Evolutionary conservation across 2,113 vertebrate species (phyloP).

Genomic region (Phocoena phocoena): DNA sequence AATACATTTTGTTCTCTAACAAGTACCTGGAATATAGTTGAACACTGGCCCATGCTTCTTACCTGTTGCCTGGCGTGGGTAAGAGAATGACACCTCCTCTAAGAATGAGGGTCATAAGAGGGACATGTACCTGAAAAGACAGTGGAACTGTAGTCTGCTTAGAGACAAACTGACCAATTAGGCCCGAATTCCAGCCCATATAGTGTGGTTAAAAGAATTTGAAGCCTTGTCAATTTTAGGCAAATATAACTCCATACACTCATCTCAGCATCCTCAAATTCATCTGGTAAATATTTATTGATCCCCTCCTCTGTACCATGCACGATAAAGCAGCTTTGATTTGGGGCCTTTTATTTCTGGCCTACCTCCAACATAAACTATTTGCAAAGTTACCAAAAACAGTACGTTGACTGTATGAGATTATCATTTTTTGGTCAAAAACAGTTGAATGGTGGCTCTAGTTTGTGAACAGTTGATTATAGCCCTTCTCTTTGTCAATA

Average conservation of each 20-base stretch:
- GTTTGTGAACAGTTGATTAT: not conserved
- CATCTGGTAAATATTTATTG: not conserved
- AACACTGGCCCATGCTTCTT: not conserved
- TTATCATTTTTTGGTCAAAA: not conserved
- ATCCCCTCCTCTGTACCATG: not conserved
- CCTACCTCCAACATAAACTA: not conserved
- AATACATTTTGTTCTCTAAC: not conserved
- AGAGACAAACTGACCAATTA: not conserved
- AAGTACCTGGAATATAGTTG: not conserved
- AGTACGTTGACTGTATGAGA: not conserved
- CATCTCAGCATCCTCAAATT: not conserved
- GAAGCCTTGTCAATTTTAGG: not conserved
- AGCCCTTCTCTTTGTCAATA: constrained; percentile 33
- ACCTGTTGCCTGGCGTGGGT: not conserved
- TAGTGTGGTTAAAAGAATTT: not conserved
- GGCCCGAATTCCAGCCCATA: not conserved
- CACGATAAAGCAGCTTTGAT: not conserved
- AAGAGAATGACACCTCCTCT: not conserved
- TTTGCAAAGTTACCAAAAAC: not conserved
- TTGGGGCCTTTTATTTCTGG: not conserved
- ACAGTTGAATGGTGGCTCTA: not conserved
- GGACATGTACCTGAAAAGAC: not conserved
- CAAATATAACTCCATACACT: not conserved
- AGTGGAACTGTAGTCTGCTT: not conserved
- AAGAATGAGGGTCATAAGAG: not conserved